Evolutionary conservation across 2,888 invertebrate species (phyloP).

Genomic region (Flexamia atlantica): DNA sequence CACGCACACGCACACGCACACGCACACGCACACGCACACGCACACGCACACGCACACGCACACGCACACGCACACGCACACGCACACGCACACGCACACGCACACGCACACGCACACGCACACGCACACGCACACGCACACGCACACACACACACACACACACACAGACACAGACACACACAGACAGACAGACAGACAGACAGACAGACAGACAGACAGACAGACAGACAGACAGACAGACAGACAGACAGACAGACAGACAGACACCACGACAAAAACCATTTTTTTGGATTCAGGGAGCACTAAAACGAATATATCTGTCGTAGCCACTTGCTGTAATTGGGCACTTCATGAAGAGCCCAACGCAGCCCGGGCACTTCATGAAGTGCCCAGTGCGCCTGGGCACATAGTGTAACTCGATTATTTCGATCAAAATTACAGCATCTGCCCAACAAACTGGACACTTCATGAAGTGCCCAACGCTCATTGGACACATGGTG

Average conservation of each 20-base stretch:
- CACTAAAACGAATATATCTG: no score
- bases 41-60: conserved; percentile 57
- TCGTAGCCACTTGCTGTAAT: no score
- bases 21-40: conserved; percentile 52
- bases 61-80: conserved; percentile 55
- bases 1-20: conserved; percentile 59
- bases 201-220: background rate
- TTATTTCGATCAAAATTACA: no score
- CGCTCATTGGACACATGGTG: no score
- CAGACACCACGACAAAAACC: no score
- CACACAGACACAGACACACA: background rate
- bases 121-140: conserved; percentile 47
- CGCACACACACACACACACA: conserved; percentile 19
- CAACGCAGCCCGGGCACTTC: no score
- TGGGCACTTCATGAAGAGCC: no score
- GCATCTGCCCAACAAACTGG: no score
- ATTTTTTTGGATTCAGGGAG: no score
- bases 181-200: conserved; percentile 6
- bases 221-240: background rate
- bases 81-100: conserved; percentile 42
- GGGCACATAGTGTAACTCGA: no score
- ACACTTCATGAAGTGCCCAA: no score
- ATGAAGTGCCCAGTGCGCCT: no score
- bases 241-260: conserved; percentile 1
- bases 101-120: conserved; percentile 47